Percentiles rank a stretch among this genome's conserved stretches.
Evolutionary conservation across 1,140 invertebrate species (phyloP).

Genomic region (Ceratina japonica): DNA sequence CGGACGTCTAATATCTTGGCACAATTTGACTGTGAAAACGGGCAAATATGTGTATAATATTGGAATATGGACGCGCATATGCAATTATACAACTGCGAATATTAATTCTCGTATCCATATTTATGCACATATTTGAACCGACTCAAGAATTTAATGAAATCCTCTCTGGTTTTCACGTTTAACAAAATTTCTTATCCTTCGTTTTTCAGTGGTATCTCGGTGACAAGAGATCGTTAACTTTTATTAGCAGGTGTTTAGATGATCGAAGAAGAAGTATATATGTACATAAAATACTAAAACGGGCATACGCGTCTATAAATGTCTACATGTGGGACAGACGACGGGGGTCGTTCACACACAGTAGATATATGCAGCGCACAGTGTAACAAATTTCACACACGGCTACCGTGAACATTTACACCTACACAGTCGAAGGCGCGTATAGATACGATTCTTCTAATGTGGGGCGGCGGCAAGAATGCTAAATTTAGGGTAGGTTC

Average conservation of each 20-base stretch:
- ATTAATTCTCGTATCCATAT: slow-evolving; percentile 14
- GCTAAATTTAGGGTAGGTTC: slow-evolving; percentile 64
- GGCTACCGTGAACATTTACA: background rate
- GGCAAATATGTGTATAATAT: background rate
- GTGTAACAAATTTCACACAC: slow-evolving; percentile 6
- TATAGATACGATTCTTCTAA: slow-evolving; percentile 51
- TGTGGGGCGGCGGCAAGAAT: slow-evolving; percentile 60
- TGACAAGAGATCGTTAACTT: background rate
- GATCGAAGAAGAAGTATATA: background rate
- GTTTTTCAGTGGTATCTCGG: too few relatives aligned
- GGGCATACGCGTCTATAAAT: slow-evolving; percentile 46
- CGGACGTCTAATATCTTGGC: background rate
- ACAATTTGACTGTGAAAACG: background rate
- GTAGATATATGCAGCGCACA: slow-evolving; percentile 22
- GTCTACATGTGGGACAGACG: slow-evolving; percentile 32
- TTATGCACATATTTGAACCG: background rate
- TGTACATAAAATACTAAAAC: background rate
- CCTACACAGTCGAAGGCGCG: slow-evolving; percentile 3
- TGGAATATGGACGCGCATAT: background rate
- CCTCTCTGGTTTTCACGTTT: too few relatives aligned
- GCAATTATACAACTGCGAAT: slow-evolving; percentile 11
- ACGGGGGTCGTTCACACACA: slow-evolving; percentile 4
- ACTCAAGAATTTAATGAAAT: background rate
- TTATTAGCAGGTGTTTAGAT: background rate
- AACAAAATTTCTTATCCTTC: too few relatives aligned